These are phyloP conservation scores for Cyrtonyx montezumae DNA, from an alignment of 2,113 vertebrate genomes.

Conservation along the genomic window DNA sequence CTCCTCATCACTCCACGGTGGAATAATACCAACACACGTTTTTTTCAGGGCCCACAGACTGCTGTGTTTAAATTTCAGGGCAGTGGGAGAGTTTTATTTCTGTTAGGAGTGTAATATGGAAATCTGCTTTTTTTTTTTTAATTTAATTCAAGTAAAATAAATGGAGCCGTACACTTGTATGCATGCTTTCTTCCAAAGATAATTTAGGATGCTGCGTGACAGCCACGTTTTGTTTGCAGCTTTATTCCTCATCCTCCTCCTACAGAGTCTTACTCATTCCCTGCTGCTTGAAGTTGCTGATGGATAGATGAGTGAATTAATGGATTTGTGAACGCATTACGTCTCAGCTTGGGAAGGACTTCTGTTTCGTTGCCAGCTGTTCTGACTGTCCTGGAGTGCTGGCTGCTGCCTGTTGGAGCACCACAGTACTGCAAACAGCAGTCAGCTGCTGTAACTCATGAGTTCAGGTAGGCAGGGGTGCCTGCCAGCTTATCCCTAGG, in stretches of 20 bases:
- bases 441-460: not conserved
- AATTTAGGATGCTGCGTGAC: not conserved
- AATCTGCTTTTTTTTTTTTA: constrained; percentile 62
- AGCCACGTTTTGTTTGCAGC: not conserved
- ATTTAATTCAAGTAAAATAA: constrained; percentile 76
- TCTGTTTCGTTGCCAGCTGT: not conserved
- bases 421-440: not conserved
- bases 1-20: not conserved
- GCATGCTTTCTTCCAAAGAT: not conserved
- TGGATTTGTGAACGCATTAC: not conserved
- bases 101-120: constrained; percentile 24
- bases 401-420: not conserved
- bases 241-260: constrained; percentile 8
- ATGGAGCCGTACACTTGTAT: not conserved
- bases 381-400: not conserved
- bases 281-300: constrained; percentile 53
- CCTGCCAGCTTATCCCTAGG: not conserved
- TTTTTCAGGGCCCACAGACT: constrained; percentile 43
- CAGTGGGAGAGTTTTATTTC: constrained; percentile 47
- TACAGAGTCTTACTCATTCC: not conserved
- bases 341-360: not conserved
- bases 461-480: not conserved
- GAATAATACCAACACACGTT: not conserved
- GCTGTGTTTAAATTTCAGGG: constrained; percentile 32
- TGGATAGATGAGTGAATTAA: constrained; percentile 34